A percentile compares a stretch with the other conserved stretches of the same genome.
These are phyloP conservation scores for Allolobophora icterica DNA, from an alignment of 2,888 invertebrate species.

Conservation along the genomic window DNA sequence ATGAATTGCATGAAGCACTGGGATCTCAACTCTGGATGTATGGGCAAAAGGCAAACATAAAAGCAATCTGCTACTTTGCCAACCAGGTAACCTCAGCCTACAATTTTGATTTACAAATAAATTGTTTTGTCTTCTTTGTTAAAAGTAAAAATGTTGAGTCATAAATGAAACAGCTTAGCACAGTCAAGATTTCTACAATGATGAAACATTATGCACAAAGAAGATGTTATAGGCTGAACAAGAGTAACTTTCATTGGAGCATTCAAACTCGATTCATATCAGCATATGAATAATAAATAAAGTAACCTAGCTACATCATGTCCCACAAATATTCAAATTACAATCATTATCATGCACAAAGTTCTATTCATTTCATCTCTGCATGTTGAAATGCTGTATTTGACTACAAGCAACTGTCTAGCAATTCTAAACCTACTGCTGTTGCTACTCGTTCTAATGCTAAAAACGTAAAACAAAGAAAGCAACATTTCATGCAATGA, in stretches of 20 bases:
- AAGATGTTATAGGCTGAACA: constrained; percentile 12
- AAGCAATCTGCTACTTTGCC: neutral
- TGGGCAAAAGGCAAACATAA: neutral
- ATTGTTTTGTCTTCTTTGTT: neutral
- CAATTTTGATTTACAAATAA: neutral
- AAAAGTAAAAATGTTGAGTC: neutral
- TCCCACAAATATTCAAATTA: neutral
- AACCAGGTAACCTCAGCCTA: neutral
- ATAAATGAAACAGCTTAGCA: neutral
- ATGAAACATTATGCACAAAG: neutral
- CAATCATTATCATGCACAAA: neutral
- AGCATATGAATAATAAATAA: neutral
- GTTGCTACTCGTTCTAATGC: neutral
- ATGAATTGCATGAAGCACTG: too few species aligned
- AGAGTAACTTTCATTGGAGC: neutral
- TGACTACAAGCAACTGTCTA: neutral
- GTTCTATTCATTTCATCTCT: neutral
- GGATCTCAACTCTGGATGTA: neutral
- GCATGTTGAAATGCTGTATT: neutral
- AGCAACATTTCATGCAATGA: neutral
- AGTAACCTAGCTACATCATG: constrained; percentile 5
- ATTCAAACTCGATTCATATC: neutral
- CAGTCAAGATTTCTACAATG: neutral
- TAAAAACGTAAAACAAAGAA: neutral
- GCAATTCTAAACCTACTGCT: neutral